Evolutionary conservation across 1,140 invertebrate genomes (phyloP).

Genomic region (Paramacrobiotus metropolitanus): DNA sequence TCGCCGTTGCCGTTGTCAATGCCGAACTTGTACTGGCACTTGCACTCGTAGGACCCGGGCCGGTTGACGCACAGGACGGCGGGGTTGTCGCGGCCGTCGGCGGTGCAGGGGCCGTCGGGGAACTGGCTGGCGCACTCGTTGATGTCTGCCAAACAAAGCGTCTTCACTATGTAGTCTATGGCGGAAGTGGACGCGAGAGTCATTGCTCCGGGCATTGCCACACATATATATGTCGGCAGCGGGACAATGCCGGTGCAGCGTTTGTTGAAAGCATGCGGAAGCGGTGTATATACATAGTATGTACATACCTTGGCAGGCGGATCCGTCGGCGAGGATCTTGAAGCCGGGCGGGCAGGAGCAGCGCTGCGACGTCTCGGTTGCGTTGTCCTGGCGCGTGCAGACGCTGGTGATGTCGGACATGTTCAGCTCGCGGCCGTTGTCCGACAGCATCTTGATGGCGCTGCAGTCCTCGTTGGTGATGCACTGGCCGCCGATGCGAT

Average conservation of each 20-base stretch:
- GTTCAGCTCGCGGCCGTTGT: neutral
- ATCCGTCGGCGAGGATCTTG: neutral
- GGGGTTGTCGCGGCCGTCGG: neutral
- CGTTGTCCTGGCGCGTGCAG: neutral
- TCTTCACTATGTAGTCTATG: no score
- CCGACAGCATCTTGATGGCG: neutral
- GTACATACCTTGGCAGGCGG: neutral
- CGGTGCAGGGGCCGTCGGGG: neutral
- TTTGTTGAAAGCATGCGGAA: neutral
- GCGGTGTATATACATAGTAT: neutral
- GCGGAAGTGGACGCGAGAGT: no score
- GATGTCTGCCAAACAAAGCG: neutral
- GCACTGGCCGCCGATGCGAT: neutral
- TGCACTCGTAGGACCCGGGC: neutral
- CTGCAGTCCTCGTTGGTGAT: neutral
- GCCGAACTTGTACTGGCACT: slow-evolving; percentile 3
- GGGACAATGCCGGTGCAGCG: no score
- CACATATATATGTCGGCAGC: no score
- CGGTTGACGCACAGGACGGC: slow-evolving; percentile 4
- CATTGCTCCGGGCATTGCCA: no score
- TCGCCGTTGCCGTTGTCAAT: neutral
- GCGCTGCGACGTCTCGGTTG: neutral
- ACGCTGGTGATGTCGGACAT: neutral
- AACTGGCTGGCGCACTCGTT: neutral
- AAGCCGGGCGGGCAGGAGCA: neutral